Evolutionary conservation across 2,888 invertebrate species (phyloP), one percentile per base, ranked within the genome.

Genomic region (Chironomus tentans): DNA sequence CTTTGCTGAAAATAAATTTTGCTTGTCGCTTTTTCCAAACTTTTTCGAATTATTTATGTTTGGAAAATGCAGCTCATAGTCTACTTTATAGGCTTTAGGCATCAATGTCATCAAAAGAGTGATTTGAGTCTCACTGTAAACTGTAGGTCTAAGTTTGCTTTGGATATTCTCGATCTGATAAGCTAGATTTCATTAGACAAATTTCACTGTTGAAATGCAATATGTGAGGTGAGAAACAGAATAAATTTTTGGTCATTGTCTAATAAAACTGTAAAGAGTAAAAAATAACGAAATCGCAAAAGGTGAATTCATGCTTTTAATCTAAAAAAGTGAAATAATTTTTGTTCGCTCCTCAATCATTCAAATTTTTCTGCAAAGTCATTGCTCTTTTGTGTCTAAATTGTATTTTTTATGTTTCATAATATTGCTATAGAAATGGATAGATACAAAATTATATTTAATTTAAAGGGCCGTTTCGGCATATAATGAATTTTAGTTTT

Each of bases 371-470:
- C 47, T 74, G 74, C 74, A 74, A 24, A 68, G 68, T 74, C 74
- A 74, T 68, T 74, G 68, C 68, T 74, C 68, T 68, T 74, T 68
- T 74, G 18, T 74, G 68, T 74, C 48, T 21, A 68, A 74, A 74
- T 68, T 68, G 74, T 74, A 22, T 74, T 74, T 74, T 74, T 74
- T 74, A 74, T 68, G 48, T 68, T 74, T 74, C 74, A 74, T 74
- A 74, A 65, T 22, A 24, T 65, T 74, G 56, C 56, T 6, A 56
- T 56, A 15, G 56, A 56, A 15, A 50, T 50, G 38, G 46, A 62
- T 38, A 22, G 48, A 68, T 38, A 38, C 38, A 73, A 74, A 74
- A 56, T 62, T 22, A 24, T 68, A 74, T 74, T 74, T 74, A 74
- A 74, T 74, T 74, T 74, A 47, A 68, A 74, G 74, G 74, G 74